phyloP scores from a whole-genome alignment of 2,888 invertebrate species.

The Campoplex nolae region DNA sequence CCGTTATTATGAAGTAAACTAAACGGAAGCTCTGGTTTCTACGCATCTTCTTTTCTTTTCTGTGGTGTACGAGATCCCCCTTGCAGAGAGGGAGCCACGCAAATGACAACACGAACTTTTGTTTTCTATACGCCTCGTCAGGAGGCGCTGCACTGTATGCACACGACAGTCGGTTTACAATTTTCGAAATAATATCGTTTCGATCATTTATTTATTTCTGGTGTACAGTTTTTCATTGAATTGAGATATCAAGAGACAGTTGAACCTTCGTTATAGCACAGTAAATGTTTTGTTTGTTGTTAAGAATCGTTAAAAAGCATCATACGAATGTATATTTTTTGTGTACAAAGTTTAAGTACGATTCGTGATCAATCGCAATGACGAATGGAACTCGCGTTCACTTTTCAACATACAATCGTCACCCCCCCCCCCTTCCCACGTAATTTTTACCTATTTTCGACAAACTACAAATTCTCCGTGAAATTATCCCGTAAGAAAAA shows the following conservation, averaged over 20 bases:
- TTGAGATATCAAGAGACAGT: background rate
- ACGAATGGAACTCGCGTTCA: background rate
- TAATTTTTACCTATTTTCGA: background rate
- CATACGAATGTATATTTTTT: background rate
- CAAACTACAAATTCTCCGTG: background rate
- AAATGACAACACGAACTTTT: background rate
- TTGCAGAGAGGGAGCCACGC: constrained; percentile 3
- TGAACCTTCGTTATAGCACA: background rate
- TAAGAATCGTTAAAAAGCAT: background rate
- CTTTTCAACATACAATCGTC: background rate
- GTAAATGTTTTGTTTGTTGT: constrained; percentile 2
- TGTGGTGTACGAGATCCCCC: background rate
- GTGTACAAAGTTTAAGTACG: constrained; percentile 16
- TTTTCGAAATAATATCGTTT: background rate
- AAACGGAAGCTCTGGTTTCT: background rate
- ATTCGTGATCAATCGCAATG: constrained; percentile 16
- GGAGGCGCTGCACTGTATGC: background rate
- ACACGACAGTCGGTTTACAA: background rate
- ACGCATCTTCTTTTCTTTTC: background rate
- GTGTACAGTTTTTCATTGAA: constrained; percentile 1
- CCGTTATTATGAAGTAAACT: constrained; percentile 54
- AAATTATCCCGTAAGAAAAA: background rate
- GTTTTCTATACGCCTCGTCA: background rate
- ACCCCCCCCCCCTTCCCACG: background rate
- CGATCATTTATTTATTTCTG: constrained; percentile 11